Conservation (phyloP, 1,140 invertebrate species). For the Drosophila kikkawai region DNA sequence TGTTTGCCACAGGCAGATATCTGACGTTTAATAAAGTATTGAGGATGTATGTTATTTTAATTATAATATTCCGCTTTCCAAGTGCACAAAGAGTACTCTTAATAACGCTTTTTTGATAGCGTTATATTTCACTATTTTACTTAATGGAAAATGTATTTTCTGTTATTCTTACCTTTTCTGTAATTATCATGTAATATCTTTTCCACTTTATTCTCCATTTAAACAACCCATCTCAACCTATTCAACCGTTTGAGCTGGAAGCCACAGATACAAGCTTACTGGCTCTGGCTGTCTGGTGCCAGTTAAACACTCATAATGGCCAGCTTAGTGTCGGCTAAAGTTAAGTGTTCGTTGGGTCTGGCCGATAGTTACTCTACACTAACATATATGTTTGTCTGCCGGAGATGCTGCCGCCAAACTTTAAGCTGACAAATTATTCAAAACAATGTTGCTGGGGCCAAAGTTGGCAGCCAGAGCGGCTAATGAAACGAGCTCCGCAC, state of each 20-base stretch:
- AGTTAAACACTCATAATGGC: constrained; percentile 43
- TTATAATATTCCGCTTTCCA: not conserved
- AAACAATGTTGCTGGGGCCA: constrained; percentile 70
- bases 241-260: not conserved
- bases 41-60: not conserved
- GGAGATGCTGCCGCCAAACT: constrained; percentile 32
- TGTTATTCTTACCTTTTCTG: not conserved
- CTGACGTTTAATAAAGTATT: not conserved
- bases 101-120: no score
- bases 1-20: not conserved
- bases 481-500: constrained; percentile 56
- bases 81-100: not conserved
- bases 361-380: constrained; percentile 9
- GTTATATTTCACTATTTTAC: not conserved
- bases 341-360: constrained; percentile 12
- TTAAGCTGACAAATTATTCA: constrained; percentile 71
- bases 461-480: constrained; percentile 64
- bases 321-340: constrained; percentile 61
- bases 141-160: not conserved
- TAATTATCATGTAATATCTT: not conserved
- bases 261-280: constrained; percentile 21
- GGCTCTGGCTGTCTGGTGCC: constrained; percentile 21
- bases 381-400: constrained; percentile 3
- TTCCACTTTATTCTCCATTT: not conserved
- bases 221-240: not conserved